These are phyloP conservation scores for Opisthograptis luteolata DNA, from an alignment of 2,888 invertebrate species.

Conservation along the genomic window DNA sequence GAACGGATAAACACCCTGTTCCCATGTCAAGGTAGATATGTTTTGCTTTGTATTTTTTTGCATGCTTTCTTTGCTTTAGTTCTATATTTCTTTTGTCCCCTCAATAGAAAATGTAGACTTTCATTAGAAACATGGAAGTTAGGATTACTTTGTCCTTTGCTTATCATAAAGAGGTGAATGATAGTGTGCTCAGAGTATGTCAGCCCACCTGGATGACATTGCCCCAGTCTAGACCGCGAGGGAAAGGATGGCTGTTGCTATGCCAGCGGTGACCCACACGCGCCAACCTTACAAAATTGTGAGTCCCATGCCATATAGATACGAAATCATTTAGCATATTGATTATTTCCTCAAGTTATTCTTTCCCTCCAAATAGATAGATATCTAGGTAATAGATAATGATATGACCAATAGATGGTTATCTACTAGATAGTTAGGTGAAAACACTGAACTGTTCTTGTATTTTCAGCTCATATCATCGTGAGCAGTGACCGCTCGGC, in stretches of 20 bases:
- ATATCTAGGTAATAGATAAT: too few species aligned
- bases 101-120: not conserved
- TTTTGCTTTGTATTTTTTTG: conserved; percentile 58
- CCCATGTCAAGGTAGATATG: conserved; percentile 71
- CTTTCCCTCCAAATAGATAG: too few species aligned
- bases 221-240: not conserved
- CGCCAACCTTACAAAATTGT: too few species aligned
- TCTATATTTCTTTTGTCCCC: not conserved
- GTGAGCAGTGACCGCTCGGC: conserved; percentile 81
- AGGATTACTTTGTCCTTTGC: not conserved
- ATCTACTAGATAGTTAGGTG: not conserved
- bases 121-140: not conserved
- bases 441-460: conserved; percentile 1
- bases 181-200: conserved; percentile 1
- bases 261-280: too few species aligned
- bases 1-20: conserved; percentile 74
- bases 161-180: not conserved
- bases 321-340: too few species aligned
- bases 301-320: too few species aligned
- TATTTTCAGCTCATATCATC: conserved; percentile 80
- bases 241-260: not conserved
- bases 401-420: too few species aligned
- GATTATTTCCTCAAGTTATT: too few species aligned
- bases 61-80: conserved; percentile 34
- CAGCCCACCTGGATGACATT: not conserved